Percentiles rank a stretch among this genome's conserved stretches.
Conservation (phyloP, 2,113 vertebrate species). For the Malurus elegans region DNA sequence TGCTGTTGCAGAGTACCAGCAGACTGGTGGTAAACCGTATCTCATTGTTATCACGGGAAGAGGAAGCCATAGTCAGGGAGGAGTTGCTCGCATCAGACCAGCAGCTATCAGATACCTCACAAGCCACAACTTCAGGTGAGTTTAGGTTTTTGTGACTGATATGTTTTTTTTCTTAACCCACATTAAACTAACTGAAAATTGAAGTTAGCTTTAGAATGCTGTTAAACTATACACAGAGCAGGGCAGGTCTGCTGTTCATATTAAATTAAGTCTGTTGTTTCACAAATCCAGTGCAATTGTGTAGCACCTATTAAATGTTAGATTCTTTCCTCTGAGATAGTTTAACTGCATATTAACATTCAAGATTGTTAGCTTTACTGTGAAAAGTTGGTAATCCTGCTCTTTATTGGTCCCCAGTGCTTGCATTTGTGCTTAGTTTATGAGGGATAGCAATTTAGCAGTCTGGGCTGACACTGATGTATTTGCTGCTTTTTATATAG, state of each 20-base stretch:
- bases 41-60: constrained; percentile 95
- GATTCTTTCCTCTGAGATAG: background rate
- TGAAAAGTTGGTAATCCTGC: background rate
- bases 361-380: background rate
- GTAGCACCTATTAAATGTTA: background rate
- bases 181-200: constrained; percentile 33
- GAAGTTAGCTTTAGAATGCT: background rate
- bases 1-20: constrained; percentile 82
- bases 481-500: background rate
- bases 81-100: constrained; percentile 93
- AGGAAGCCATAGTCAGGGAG: constrained; percentile 96
- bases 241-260: background rate
- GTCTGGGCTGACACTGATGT: background rate
- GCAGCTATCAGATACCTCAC: constrained; percentile 94
- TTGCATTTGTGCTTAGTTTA: background rate
- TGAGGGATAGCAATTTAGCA: background rate
- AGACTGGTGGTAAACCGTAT: constrained; percentile 83
- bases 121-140: constrained; percentile 88
- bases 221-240: background rate
- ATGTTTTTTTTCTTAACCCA: background rate
- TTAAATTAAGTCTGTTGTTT: background rate
- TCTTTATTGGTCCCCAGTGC: background rate
- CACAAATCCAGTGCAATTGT: background rate
- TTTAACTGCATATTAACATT: background rate
- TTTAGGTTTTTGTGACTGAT: constrained; percentile 49